Evolutionary conservation across 1,140 invertebrate species (phyloP).

Genomic region (Centruroides sculpturatus): DNA sequence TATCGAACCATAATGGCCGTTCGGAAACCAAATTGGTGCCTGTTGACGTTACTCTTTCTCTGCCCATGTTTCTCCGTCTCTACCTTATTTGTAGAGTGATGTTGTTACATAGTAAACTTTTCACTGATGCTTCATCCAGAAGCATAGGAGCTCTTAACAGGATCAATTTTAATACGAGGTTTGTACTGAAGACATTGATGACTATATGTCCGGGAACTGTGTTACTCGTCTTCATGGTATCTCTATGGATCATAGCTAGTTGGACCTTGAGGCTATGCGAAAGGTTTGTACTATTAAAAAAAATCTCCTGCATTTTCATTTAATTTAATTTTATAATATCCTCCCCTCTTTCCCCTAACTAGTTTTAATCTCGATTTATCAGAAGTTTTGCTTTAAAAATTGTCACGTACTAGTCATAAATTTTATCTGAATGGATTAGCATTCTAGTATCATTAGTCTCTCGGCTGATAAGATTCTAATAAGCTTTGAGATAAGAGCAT

Average conservation of each 20-base stretch:
- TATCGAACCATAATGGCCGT: slow-evolving; percentile 73
- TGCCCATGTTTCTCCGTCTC: slow-evolving; percentile 98
- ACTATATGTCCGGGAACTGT: slow-evolving; percentile 99
- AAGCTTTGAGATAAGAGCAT: too few relatives aligned
- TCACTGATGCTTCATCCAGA: slow-evolving; percentile 84
- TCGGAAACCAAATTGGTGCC: slow-evolving; percentile 58
- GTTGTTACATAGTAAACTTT: slow-evolving; percentile 96
- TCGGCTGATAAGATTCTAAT: too few relatives aligned
- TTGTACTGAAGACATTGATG: slow-evolving; percentile 99
- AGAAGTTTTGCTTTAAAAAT: too few relatives aligned
- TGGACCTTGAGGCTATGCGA: slow-evolving; percentile 98
- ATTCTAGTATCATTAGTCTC: too few relatives aligned
- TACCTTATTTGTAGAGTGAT: slow-evolving; percentile 99
- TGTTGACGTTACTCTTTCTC: slow-evolving; percentile 86
- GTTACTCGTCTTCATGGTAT: slow-evolving; percentile 95
- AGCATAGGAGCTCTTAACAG: slow-evolving; percentile 88
- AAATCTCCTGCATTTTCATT: too few relatives aligned
- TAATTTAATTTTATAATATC: slow-evolving; percentile 86
- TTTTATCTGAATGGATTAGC: too few relatives aligned
- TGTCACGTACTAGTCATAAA: too few relatives aligned
- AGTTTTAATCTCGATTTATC: too few relatives aligned
- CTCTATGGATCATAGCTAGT: slow-evolving; percentile 97
- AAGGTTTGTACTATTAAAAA: slow-evolving; percentile 67
- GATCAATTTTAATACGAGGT: slow-evolving; percentile 98
- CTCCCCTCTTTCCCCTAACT: slow-evolving; percentile 28